Base-by-base conservation (phyloP, 2,113 vertebrate genomes). In the Crotalus helleri region DNA sequence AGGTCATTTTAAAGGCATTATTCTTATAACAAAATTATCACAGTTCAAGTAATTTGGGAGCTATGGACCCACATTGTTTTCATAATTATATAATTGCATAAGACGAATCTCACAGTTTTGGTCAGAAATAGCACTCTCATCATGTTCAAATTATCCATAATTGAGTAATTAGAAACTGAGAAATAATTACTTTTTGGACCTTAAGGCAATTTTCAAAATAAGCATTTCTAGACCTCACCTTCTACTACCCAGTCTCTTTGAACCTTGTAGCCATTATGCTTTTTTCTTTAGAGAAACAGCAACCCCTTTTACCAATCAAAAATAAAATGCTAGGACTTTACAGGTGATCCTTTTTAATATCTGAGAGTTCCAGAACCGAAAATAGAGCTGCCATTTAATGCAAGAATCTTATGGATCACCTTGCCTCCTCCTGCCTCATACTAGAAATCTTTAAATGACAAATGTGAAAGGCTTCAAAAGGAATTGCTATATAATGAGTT, bases 131-230 rank as follows among this genome's bases (percentile, higher is more conserved):
- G 81, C 81, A 90, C 9, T 49, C 29, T 90, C 44, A 64, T 93
- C 29, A 12, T 53, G 61, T 93, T 90, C 29, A 85, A 90, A 93
- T 90, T 53, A 86, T 44, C 92, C 86, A 81, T 33, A 86, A 86
- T 11, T 90, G 88, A 86, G 92, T 64, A 90, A 87, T 93, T 93
- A 87, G 92, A 39, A 87, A 19, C 46, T 9, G 26, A 44, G 81
- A 86, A 90, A 93, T 93, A 93, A 93, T 90, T 93, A 90, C 74
- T 86, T 90, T 61, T 85, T 90, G 81, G 57, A 64, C 74, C 92
- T 90, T 90, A 11, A 64, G 89, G 89, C 74, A 93, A 93, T 90
- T 59, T 93, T 9, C 86, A 57, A 81, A 93, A 93, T 74, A 53
- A 61, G 64, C 64, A 29, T 87, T 85, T 23, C 10, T 24, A 89